Percentiles rank a stretch among this genome's conserved stretches.
Conservation (phyloP, 2,888 invertebrate species). For the Drosophila ezoana region DNA sequence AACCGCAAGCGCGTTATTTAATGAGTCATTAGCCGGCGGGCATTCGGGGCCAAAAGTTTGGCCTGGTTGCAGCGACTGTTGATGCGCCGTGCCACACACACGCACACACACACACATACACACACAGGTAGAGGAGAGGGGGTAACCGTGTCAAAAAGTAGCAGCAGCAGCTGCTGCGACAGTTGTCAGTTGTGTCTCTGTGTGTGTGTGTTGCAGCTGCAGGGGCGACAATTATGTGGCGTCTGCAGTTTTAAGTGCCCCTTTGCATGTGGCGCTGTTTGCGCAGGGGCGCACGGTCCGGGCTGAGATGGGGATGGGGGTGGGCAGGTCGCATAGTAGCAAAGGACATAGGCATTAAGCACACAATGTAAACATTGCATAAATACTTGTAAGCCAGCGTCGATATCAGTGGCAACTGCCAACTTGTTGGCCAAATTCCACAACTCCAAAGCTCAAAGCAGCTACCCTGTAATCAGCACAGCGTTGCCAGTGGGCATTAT, state of each 20-base stretch:
- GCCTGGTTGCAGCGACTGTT: conserved; percentile 34
- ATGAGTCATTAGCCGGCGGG: conserved; percentile 71
- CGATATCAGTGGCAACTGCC: conserved; percentile 35
- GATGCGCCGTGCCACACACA: conserved; percentile 12
- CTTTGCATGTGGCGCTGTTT: conserved; percentile 75
- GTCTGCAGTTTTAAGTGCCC: conserved; percentile 77
- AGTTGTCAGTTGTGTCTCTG: conserved; percentile 59
- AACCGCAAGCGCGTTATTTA: conserved; percentile 64
- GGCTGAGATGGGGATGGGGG: not conserved
- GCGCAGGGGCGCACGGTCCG: conserved; percentile 16
- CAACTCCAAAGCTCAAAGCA: conserved; percentile 7
- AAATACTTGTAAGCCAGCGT: conserved; percentile 59
- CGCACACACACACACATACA: not conserved
- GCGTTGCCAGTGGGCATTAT: not conserved
- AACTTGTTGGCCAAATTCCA: conserved; percentile 53
- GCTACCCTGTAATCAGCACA: conserved; percentile 3
- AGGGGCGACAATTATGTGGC: conserved; percentile 74
- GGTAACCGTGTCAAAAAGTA: conserved; percentile 65
- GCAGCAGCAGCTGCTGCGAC: conserved; percentile 42
- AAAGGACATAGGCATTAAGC: conserved; percentile 56
- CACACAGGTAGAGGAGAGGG: not conserved
- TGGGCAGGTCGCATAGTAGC: not conserved
- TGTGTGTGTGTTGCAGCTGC: conserved; percentile 37
- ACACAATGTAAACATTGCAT: conserved; percentile 76
- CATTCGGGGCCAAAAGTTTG: conserved; percentile 46